Conservation (phyloP, 2,797 vertebrate genomes). For the Emys orbicularis region DNA sequence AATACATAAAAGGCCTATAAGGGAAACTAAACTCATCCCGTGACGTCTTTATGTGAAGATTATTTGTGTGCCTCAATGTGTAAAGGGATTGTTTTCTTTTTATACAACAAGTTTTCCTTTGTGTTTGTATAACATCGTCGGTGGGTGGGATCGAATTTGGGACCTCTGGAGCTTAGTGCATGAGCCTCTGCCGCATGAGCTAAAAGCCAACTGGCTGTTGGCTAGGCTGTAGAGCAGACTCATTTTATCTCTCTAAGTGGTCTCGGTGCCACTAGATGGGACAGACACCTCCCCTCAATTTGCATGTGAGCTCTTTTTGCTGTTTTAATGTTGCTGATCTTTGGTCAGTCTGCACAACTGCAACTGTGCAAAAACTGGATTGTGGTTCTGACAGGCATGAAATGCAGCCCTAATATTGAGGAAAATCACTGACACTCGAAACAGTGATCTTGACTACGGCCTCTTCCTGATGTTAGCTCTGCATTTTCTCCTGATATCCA, state of each 20-base stretch:
- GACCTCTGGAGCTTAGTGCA: no score
- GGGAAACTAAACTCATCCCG: neutral
- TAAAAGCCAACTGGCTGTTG: no score
- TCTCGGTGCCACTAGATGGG: no score
- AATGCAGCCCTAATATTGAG: neutral
- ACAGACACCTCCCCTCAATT: no score
- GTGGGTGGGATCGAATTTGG: no score
- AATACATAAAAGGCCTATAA: neutral
- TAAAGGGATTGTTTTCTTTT: neutral
- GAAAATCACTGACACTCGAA: neutral
- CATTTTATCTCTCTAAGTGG: no score
- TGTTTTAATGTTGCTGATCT: neutral
- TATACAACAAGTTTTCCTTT: neutral
- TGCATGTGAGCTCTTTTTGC: neutral
- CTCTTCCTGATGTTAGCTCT: neutral
- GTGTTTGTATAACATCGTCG: neutral
- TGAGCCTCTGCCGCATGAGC: no score
- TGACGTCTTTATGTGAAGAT: neutral
- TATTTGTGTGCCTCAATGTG: neutral
- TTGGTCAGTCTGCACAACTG: neutral
- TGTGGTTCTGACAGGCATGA: rapidly evolving
- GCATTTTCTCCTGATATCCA: neutral
- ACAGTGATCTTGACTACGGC: neutral
- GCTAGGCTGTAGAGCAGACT: no score
- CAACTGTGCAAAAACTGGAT: neutral